Percentiles rank a stretch among this genome's conserved stretches.
These are phyloP conservation scores for Styela clava DNA, from an alignment of 23 tunicate species.

Conservation along the genomic window DNA sequence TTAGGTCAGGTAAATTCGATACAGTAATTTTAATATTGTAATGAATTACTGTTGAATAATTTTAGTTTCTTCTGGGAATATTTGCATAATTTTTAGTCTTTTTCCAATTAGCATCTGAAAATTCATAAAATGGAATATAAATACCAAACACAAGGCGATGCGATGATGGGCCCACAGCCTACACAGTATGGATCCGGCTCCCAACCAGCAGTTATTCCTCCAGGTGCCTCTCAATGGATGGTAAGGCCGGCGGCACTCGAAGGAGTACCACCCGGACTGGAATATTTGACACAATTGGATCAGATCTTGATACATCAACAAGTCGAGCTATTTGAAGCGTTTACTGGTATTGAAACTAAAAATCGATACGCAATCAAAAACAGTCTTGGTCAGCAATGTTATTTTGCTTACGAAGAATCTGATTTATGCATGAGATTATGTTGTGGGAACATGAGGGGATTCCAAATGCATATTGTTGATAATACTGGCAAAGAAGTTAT, in stretches of 20 bases:
- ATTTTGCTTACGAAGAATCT: slow-evolving; percentile 61
- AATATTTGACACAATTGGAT: slow-evolving; percentile 87
- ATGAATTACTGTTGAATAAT: too few relatives aligned
- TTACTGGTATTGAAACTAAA: slow-evolving; percentile 56
- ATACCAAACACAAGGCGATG: too few relatives aligned
- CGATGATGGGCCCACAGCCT: too few relatives aligned
- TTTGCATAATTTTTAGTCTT: too few relatives aligned
- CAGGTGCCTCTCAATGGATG: slow-evolving; percentile 19
- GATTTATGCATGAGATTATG: slow-evolving; percentile 24
- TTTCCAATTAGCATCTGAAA: too few relatives aligned
- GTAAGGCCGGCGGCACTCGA: slow-evolving; percentile 35
- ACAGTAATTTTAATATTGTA: too few relatives aligned
- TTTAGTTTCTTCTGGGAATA: too few relatives aligned
- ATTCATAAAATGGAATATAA: too few relatives aligned
- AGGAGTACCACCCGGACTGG: slow-evolving; percentile 93
- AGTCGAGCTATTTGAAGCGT: slow-evolving; percentile 91
- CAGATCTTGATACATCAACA: slow-evolving; percentile 93
- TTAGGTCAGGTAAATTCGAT: too few relatives aligned
- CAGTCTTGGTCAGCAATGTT: slow-evolving; percentile 74
- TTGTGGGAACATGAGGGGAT: slow-evolving; percentile 10
- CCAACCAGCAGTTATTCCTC: neutral
- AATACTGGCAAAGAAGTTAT: slow-evolving; percentile 17
- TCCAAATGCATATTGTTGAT: slow-evolving; percentile 27
- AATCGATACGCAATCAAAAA: slow-evolving; percentile 54
- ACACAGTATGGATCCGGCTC: neutral